phyloP scores from a whole-genome alignment of 2,888 invertebrate genomes.

The Tenthredo amoena region DNA sequence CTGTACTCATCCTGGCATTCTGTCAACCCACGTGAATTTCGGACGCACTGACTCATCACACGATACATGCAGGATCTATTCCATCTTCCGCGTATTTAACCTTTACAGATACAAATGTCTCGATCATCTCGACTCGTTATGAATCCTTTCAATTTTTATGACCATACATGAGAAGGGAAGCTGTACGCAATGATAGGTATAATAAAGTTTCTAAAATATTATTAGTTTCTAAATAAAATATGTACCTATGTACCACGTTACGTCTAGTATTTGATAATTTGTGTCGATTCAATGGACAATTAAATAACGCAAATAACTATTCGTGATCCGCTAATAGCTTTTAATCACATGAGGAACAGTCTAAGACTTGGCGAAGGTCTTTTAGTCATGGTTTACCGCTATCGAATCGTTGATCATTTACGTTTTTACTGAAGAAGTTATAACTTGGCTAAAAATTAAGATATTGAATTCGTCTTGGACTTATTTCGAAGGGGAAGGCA shows the following conservation, averaged over 20 bases:
- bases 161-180: not conserved
- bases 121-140: constrained; percentile 5
- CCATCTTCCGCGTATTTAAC: constrained; percentile 20
- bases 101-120: not conserved
- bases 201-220: constrained; percentile 39
- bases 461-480: too few relatives aligned
- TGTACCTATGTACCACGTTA: not conserved
- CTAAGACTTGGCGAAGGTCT: not conserved
- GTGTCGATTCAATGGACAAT: not conserved
- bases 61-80: constrained; percentile 1
- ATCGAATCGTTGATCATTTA: not conserved
- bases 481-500: too few relatives aligned
- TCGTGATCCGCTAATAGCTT: not conserved
- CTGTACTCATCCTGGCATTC: constrained; percentile 7
- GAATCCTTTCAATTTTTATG: not conserved
- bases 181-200: not conserved
- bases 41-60: constrained; percentile 19
- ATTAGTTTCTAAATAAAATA: constrained; percentile 9
- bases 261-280: not conserved
- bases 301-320: not conserved
- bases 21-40: constrained; percentile 21
- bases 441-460: too few relatives aligned
- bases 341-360: not conserved
- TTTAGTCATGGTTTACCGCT: not conserved
- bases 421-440: too few relatives aligned